Evolutionary conservation across 2,888 invertebrate genomes (phyloP).

Genomic region (Archaeoteleia sp.): DNA sequence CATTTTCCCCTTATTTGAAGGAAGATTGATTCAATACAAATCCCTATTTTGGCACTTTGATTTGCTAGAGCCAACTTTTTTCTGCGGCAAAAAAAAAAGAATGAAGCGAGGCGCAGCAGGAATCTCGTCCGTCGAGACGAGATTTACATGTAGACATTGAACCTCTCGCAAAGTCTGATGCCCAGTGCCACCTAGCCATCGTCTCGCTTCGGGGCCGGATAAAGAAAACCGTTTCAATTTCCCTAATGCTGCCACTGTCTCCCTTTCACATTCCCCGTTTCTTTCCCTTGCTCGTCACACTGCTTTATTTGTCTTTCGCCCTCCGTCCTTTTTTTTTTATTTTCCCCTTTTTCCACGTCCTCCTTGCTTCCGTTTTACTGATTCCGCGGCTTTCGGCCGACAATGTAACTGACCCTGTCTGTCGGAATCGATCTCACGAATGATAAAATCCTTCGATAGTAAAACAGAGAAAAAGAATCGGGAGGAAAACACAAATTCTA

Average conservation of each 20-base stretch:
- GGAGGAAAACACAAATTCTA: too few relatives aligned
- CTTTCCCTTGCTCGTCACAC: conserved; percentile 19
- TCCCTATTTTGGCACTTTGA: conserved; percentile 33
- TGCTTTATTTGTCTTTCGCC: conserved; percentile 38
- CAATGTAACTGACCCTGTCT: conserved; percentile 33
- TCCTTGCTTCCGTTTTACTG: conserved; percentile 11
- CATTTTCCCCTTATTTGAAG: conserved; percentile 19
- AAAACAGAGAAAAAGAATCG: too few relatives aligned
- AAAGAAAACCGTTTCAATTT: conserved; percentile 71
- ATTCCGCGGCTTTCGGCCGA: conserved; percentile 18
- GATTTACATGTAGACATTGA: conserved; percentile 52
- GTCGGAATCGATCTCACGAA: background rate
- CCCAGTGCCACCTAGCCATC: conserved; percentile 27
- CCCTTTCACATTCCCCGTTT: conserved; percentile 60
- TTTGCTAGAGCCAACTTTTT: conserved; percentile 8
- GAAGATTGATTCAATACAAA: conserved; percentile 28
- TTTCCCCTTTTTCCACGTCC: conserved; percentile 1
- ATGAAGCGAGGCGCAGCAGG: conserved; percentile 4
- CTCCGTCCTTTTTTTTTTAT: conserved; percentile 26
- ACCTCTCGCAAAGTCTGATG: conserved; percentile 37
- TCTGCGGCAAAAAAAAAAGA: conserved; percentile 3
- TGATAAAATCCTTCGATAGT: conserved; percentile 29
- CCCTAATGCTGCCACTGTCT: conserved; percentile 68
- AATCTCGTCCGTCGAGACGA: conserved; percentile 36
- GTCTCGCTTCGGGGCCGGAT: conserved; percentile 20